Percentiles rank a stretch among this genome's conserved stretches.
Conservation (phyloP, 1,140 invertebrate species). For the Campoletis sonorensis region DNA sequence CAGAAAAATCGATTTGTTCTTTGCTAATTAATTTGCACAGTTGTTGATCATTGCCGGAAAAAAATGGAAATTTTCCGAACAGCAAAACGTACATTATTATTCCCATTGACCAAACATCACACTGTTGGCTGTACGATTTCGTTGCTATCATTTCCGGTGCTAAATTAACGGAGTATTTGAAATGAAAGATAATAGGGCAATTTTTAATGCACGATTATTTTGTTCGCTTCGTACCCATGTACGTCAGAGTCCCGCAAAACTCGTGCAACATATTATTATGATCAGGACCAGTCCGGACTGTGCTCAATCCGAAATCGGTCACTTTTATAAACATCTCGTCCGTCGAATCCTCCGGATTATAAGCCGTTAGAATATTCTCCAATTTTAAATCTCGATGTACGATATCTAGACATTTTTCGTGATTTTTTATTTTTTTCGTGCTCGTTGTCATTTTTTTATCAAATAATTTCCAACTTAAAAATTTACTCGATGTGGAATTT, state of each 20-base stretch:
- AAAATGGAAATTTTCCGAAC: slow-evolving; percentile 69
- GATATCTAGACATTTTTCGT: too few relatives aligned
- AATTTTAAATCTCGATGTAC: too few relatives aligned
- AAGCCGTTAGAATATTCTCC: slow-evolving; percentile 77
- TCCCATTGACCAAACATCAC: slow-evolving; percentile 80
- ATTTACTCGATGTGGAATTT: too few relatives aligned
- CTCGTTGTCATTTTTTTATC: too few relatives aligned
- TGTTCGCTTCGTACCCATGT: too few relatives aligned
- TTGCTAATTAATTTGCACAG: slow-evolving; percentile 65
- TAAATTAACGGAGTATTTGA: slow-evolving; percentile 34
- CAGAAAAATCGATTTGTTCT: slow-evolving; percentile 52
- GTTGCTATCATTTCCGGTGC: slow-evolving; percentile 79
- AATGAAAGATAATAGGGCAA: slow-evolving; percentile 53
- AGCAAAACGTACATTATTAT: slow-evolving; percentile 78
- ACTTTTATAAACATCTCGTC: slow-evolving; percentile 78
- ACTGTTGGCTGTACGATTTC: slow-evolving; percentile 78
- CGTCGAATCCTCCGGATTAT: slow-evolving; percentile 71
- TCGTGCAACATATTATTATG: too few relatives aligned
- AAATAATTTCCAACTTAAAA: too few relatives aligned
- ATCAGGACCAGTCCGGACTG: slow-evolving; percentile 61
- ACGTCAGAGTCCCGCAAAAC: too few relatives aligned
- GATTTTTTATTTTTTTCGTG: neutral
- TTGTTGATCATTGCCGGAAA: slow-evolving; percentile 59
- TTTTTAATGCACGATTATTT: too few relatives aligned
- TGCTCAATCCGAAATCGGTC: slow-evolving; percentile 79